A percentile compares a stretch with the other conserved stretches of the same genome.
phyloP scores from a whole-genome alignment of 2,888 invertebrate species.

The Andrena trimmerana region DNA sequence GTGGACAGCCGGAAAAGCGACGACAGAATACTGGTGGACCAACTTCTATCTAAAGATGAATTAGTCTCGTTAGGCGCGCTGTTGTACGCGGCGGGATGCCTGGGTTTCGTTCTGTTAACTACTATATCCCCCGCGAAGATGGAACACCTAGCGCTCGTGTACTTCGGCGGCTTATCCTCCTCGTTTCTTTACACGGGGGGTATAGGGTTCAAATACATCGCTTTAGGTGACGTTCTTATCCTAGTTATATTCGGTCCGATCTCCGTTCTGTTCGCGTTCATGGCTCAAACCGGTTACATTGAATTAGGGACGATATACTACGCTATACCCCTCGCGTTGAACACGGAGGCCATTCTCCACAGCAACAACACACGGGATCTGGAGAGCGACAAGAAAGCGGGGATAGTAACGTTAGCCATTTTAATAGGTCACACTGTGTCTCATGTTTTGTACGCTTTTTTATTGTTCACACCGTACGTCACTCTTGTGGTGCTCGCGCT shows the following conservation, averaged over 20 bases:
- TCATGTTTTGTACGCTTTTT: slow-evolving; percentile 94
- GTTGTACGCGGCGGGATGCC: slow-evolving; percentile 94
- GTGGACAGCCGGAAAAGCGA: slow-evolving; percentile 97
- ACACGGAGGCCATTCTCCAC: slow-evolving; percentile 97
- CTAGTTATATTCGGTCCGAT: slow-evolving; percentile 97
- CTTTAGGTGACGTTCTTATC: slow-evolving; percentile 96
- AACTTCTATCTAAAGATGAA: slow-evolving; percentile 92
- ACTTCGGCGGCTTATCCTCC: slow-evolving; percentile 97
- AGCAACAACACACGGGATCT: slow-evolving; percentile 97
- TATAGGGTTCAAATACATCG: slow-evolving; percentile 97
- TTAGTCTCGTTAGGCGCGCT: slow-evolving; percentile 95
- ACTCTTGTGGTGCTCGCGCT: slow-evolving; percentile 94
- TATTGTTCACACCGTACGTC: slow-evolving; percentile 96
- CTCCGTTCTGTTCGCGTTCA: slow-evolving; percentile 96
- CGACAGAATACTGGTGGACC: slow-evolving; percentile 97
- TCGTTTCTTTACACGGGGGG: slow-evolving; percentile 99
- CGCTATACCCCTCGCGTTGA: slow-evolving; percentile 96
- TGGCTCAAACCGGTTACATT: slow-evolving; percentile 96
- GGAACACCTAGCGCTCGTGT: slow-evolving; percentile 97
- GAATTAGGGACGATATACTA: slow-evolving; percentile 97
- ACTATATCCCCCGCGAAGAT: slow-evolving; percentile 95
- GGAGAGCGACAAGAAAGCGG: slow-evolving; percentile 94
- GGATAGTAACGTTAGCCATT: slow-evolving; percentile 98
- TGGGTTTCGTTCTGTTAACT: slow-evolving; percentile 92
- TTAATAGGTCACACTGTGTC: slow-evolving; percentile 96